Evolutionary conservation across 2,888 invertebrate species (phyloP).

Genomic region (Drosophila heteroneura): DNA sequence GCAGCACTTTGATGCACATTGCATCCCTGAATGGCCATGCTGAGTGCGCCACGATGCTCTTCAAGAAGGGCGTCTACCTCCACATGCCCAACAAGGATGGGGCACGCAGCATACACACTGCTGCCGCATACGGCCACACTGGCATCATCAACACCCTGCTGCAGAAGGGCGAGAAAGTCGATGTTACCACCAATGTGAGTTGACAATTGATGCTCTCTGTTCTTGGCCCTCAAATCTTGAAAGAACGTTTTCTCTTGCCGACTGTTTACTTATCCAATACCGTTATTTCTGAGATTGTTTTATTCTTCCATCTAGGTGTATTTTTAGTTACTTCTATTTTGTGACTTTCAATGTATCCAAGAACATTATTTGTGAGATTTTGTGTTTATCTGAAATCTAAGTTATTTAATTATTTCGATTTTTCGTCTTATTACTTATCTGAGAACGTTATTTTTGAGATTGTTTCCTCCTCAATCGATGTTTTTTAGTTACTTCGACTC

Average conservation of each 20-base stretch:
- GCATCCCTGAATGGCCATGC: constrained; percentile 99
- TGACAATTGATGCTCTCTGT: constrained; percentile 6
- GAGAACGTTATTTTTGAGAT: not conserved
- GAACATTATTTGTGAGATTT: not conserved
- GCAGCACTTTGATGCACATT: constrained; percentile 99
- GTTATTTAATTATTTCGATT: not conserved
- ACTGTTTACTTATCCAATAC: not conserved
- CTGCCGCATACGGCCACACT: constrained; percentile 98
- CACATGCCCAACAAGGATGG: constrained; percentile 99
- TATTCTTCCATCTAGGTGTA: not conserved
- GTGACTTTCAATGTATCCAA: not conserved
- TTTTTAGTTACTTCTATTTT: not conserved
- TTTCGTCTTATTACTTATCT: not conserved
- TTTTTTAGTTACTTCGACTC: not conserved
- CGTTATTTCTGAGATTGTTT: not conserved
- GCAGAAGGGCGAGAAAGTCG: constrained; percentile 98
- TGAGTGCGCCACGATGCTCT: constrained; percentile 98
- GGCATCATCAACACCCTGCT: constrained; percentile 98
- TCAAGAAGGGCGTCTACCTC: constrained; percentile 99
- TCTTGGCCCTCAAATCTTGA: not conserved
- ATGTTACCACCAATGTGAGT: constrained; percentile 96
- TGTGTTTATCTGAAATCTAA: not conserved
- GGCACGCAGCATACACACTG: constrained; percentile 98
- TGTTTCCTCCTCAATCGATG: not conserved
- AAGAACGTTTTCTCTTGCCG: not conserved